Evolutionary conservation across 2,113 vertebrate species (phyloP).

Genomic region (Microtus ochrogaster): DNA sequence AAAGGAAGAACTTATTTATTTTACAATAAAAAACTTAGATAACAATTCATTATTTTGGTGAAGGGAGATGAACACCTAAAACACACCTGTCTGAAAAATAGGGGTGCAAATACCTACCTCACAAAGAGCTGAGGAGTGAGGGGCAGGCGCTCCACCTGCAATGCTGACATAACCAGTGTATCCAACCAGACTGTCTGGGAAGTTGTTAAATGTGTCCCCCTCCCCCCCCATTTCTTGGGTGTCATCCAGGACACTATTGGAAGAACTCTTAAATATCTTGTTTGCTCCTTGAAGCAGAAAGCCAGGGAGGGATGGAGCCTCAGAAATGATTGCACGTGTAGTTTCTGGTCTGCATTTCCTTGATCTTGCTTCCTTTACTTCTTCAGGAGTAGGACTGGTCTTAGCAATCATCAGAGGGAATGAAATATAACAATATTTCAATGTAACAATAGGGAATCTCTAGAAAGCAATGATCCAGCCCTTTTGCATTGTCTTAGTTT

Average conservation of each 20-base stretch:
- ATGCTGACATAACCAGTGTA: not conserved
- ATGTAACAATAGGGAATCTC: not conserved
- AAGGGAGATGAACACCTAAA: slow-evolving; percentile 26
- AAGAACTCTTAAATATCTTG: slow-evolving; percentile 23
- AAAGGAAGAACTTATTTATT: slow-evolving; percentile 23
- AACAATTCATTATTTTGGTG: not conserved
- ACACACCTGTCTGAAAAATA: not conserved
- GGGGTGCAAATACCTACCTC: not conserved
- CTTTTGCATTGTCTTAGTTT: not conserved
- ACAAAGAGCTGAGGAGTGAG: not conserved
- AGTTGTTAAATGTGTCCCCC: not conserved
- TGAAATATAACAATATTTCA: not conserved
- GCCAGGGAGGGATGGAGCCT: not conserved
- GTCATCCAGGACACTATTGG: not conserved
- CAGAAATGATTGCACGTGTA: not conserved
- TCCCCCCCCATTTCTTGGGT: not conserved
- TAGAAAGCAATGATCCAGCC: not conserved
- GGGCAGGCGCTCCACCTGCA: not conserved
- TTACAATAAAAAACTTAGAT: slow-evolving; percentile 18
- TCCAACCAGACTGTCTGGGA: not conserved
- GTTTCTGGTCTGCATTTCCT: not conserved
- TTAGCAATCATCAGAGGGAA: not conserved
- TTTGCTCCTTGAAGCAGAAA: not conserved
- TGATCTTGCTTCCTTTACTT: not conserved
- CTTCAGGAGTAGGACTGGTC: not conserved